Evolutionary conservation across 1,140 invertebrate species (phyloP).

Genomic region (Hylaeus anthracinus): DNA sequence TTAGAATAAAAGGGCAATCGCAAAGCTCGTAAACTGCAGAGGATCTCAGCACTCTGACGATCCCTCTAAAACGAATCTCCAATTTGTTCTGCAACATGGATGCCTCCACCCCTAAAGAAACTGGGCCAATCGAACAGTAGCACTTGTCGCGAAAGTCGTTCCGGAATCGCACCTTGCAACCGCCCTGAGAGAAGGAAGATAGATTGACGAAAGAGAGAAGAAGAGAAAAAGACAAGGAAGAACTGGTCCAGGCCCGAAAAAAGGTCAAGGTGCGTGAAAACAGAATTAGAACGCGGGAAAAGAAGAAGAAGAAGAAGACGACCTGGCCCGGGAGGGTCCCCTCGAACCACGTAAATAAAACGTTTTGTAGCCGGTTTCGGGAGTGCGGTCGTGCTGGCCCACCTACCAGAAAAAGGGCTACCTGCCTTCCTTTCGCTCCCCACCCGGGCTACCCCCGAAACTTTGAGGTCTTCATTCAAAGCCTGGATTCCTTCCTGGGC

Average conservation of each 20-base stretch:
- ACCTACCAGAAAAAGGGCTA: constrained; percentile 67
- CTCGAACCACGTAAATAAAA: constrained; percentile 67
- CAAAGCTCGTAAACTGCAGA: no score
- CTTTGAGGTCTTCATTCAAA: constrained; percentile 71
- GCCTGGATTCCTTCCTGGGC: constrained; percentile 19
- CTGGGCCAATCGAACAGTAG: constrained; percentile 53
- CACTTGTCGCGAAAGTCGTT: constrained; percentile 72
- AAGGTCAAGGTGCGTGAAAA: constrained; percentile 48
- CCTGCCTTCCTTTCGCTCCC: constrained; percentile 55
- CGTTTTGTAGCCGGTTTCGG: constrained; percentile 70
- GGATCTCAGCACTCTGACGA: no score
- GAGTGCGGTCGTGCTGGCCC: constrained; percentile 68
- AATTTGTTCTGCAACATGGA: no score
- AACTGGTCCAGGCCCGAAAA: background rate
- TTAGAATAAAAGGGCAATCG: no score
- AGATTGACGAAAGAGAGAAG: constrained; percentile 1
- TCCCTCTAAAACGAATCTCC: no score
- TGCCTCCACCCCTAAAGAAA: background rate
- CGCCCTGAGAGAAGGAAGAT: background rate
- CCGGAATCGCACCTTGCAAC: constrained; percentile 56
- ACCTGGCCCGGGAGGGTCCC: background rate
- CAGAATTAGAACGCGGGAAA: constrained; percentile 25
- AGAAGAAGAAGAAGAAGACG: constrained; percentile 4
- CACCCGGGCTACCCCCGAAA: background rate
- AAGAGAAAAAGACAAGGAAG: background rate